Evolutionary conservation across 1,140 invertebrate species (phyloP), one percentile per base, ranked within the genome.

Genomic region (Piezodorus guildinii): DNA sequence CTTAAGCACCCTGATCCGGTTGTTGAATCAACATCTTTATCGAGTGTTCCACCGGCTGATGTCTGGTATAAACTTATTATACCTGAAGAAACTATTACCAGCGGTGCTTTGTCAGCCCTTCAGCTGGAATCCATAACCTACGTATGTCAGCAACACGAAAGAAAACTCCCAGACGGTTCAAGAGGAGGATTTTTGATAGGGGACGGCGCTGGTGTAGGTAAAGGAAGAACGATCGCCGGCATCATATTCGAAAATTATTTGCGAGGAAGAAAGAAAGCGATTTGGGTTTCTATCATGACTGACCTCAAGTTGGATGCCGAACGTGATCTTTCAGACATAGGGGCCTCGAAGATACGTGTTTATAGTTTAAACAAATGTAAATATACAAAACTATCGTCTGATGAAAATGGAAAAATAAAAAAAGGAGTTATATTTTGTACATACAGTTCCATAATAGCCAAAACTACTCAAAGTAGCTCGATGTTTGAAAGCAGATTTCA

Each of bases 201-300:
- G 69, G 96, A 99, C 77, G 97, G 97, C 66, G 96, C 97, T 68
- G 97, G 96, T 74, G 96, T 99, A 23, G 97, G 97, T 46, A 99
- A 99, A 78, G 97, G 97, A 49, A 82, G 97, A 66, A 99, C 96
- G 2, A 94, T 99, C 68, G 96, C 93, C 2, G 96, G 96, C 46
- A 90, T 99, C 39, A 99, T 99, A 69, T 97, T 85, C 77, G 97
- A 99, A 78, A 99, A 99, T 76, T 98, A 94, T 72, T 71, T 96
- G 25, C 87, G 88, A 70, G 91, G 92, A 0, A 77, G 96, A 58
- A 98, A 96, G 76, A 86, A 91, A 71, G 88, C 96, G 2, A 83
- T 99, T 65, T 99, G 96, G 96, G 85, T 98, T 34, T 98, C 94
- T 17, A 96, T 99, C 2, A 98, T 94, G 1, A 96, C 96, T 78